Evolutionary conservation across 2,113 vertebrate genomes (phyloP).

Genomic region (Gallinago media): DNA sequence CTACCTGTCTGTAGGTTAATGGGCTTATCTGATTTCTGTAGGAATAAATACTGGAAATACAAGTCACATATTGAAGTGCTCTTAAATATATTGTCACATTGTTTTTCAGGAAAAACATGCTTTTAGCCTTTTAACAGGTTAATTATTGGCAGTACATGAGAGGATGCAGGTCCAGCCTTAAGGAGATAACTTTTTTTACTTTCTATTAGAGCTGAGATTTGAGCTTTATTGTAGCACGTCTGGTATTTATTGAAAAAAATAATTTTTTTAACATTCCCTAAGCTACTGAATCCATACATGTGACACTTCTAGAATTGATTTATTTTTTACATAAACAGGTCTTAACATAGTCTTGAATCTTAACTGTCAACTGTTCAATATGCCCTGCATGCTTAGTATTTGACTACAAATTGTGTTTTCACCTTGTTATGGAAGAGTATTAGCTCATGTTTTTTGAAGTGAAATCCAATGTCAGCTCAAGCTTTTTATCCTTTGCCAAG

Average conservation of each 20-base stretch:
- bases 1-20: not conserved
- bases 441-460: not conserved
- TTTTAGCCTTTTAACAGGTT: not conserved
- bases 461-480: not conserved
- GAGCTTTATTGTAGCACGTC: too few species aligned
- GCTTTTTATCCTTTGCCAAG: not conserved
- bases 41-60: constrained; percentile 2
- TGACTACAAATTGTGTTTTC: not conserved
- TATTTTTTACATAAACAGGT: not conserved
- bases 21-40: not conserved
- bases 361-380: not conserved
- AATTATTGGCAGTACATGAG: not conserved
- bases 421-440: not conserved
- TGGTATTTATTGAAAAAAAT: too few species aligned
- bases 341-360: not conserved
- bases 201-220: not conserved
- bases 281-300: not conserved
- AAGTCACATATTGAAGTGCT: not conserved
- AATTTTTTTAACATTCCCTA: not conserved
- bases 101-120: not conserved
- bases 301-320: not conserved
- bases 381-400: not conserved
- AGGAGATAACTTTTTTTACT: not conserved
- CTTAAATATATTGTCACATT: not conserved
- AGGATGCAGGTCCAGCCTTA: not conserved